These are phyloP conservation scores for Ennomos quercinarius DNA, from an alignment of 2,888 invertebrate species.

Conservation along the genomic window DNA sequence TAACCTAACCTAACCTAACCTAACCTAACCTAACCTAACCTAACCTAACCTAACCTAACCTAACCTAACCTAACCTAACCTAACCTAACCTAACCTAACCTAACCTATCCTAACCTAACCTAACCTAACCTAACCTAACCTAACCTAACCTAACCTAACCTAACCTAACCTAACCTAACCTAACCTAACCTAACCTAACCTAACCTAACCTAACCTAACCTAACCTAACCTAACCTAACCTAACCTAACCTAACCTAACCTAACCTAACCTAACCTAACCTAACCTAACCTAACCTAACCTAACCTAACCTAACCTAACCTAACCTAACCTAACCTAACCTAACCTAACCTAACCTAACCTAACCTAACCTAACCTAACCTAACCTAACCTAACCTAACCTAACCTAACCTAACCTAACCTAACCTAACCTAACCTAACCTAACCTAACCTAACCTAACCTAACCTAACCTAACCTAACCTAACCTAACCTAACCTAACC, in stretches of 20 bases:
- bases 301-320: conserved; percentile 17
- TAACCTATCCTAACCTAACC: conserved; percentile 18
- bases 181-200: conserved; percentile 20
- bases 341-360: conserved; percentile 17
- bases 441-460: conserved; percentile 17
- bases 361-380: conserved; percentile 17
- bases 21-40: conserved; percentile 17
- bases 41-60: conserved; percentile 19
- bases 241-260: conserved; percentile 15
- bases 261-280: conserved; percentile 17
- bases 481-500: conserved; percentile 21
- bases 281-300: conserved; percentile 17
- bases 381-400: conserved; percentile 17
- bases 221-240: conserved; percentile 11
- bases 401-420: conserved; percentile 17
- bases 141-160: conserved; percentile 19
- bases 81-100: conserved; percentile 18
- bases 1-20: conserved; percentile 17
- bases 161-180: conserved; percentile 19
- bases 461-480: conserved; percentile 17
- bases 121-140: conserved; percentile 19
- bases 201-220: conserved; percentile 18
- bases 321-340: conserved; percentile 17
- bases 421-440: conserved; percentile 17
- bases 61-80: conserved; percentile 18